These are phyloP conservation scores for Gari tellinella DNA, from an alignment of 2,888 invertebrate genomes.

Conservation along the genomic window DNA sequence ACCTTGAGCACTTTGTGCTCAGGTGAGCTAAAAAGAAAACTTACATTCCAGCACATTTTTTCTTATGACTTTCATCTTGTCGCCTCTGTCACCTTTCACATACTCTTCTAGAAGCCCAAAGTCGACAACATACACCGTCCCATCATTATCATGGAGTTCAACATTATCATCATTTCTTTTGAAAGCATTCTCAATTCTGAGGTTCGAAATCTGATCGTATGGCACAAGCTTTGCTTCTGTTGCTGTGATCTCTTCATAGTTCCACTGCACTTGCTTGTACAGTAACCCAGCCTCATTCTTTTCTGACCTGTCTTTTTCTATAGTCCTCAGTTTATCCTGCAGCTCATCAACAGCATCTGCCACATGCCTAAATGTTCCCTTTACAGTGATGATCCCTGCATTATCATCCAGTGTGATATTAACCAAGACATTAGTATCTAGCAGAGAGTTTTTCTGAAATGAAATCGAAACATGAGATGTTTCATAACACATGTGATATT, in stretches of 20 bases:
- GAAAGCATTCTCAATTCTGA: constrained; percentile 54
- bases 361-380: constrained; percentile 47
- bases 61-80: constrained; percentile 49
- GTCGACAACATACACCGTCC: constrained; percentile 35
- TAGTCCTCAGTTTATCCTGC: constrained; percentile 21
- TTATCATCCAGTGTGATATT: constrained; percentile 42
- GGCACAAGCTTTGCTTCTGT: constrained; percentile 5
- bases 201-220: constrained; percentile 41
- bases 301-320: constrained; percentile 12
- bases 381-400: constrained; percentile 32
- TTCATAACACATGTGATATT: no score
- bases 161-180: constrained; percentile 25
- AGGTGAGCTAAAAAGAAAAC: no score
- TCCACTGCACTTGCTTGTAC: constrained; percentile 36
- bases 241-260: constrained; percentile 35
- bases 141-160: constrained; percentile 27
- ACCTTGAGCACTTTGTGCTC: no score
- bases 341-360: constrained; percentile 36
- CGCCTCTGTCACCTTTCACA: constrained; percentile 21
- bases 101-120: constrained; percentile 51
- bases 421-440: constrained; percentile 9
- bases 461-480: no score
- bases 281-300: constrained; percentile 27
- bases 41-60: constrained; percentile 58
- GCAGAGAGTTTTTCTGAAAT: no score